Conservation (phyloP, 2,888 invertebrate genomes). For the Andrena bucephala region DNA sequence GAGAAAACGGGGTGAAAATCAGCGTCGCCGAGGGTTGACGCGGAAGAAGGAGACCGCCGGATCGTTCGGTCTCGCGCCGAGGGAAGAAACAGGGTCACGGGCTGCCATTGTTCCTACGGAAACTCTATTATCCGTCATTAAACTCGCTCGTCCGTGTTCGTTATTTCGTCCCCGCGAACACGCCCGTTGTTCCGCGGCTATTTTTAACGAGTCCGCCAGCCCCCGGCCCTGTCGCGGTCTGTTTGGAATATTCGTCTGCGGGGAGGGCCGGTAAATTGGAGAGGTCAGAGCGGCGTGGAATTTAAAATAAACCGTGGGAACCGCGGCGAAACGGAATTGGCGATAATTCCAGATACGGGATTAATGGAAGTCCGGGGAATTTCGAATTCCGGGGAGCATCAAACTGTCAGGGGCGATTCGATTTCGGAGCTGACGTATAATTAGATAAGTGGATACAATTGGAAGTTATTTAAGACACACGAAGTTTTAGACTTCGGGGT, state of each 20-base stretch:
- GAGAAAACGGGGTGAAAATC: not conserved
- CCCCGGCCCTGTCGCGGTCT: slow-evolving; percentile 1
- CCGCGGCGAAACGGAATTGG: not conserved
- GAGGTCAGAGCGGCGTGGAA: not conserved
- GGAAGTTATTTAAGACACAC: not conserved
- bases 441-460: not conserved
- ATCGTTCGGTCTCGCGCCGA: slow-evolving; percentile 1
- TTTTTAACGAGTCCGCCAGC: slow-evolving; percentile 29
- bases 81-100: slow-evolving; percentile 31
- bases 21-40: not conserved
- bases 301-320: slow-evolving; percentile 6
- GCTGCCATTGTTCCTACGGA: slow-evolving; percentile 18
- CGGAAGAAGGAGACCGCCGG: too few relatives aligned
- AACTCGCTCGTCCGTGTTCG: slow-evolving; percentile 36
- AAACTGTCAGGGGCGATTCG: not conserved
- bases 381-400: not conserved
- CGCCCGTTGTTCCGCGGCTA: not conserved
- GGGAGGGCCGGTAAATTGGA: not conserved
- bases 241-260: slow-evolving; percentile 12
- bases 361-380: not conserved
- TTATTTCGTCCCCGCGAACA: slow-evolving; percentile 15
- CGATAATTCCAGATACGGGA: not conserved
- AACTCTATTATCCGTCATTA: slow-evolving; percentile 44
- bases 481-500: not conserved
- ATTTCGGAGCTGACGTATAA: not conserved